Evolutionary conservation across 2,113 vertebrate genomes (phyloP).

Genomic region (Myotis yumanensis): DNA sequence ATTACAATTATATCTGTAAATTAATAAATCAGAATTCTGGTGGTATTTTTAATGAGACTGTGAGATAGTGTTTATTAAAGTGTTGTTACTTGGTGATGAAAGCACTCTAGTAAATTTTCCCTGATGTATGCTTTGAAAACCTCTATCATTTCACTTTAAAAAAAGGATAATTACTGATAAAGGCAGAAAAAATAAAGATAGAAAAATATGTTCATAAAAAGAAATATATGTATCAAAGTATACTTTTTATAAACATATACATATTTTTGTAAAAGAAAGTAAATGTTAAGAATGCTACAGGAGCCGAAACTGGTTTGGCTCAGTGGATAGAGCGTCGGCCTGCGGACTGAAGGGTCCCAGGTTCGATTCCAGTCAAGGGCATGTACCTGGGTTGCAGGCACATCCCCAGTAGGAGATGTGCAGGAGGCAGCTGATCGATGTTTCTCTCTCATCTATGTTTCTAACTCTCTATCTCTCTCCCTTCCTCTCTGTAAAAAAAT

Average conservation of each 20-base stretch:
- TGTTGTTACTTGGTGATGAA: background rate
- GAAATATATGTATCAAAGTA: background rate
- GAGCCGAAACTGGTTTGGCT: no score
- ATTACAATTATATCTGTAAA: slow-evolving; percentile 31
- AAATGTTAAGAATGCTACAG: background rate
- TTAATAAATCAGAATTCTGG: background rate
- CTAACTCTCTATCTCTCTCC: no score
- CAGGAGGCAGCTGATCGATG: no score
- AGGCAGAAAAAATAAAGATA: background rate
- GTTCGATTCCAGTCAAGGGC: no score
- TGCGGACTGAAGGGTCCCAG: no score
- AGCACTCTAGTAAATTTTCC: background rate
- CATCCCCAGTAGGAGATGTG: no score
- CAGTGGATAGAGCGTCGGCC: no score
- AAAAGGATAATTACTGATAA: background rate
- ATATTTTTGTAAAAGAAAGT: background rate
- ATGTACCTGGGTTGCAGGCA: no score
- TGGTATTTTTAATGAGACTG: background rate
- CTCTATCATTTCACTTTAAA: background rate
- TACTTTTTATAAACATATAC: background rate
- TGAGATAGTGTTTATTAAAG: slow-evolving; percentile 3
- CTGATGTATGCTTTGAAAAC: background rate
- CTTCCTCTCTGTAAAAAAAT: no score
- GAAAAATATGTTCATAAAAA: slow-evolving; percentile 13
- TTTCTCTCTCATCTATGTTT: no score